Evolutionary conservation across 2,888 invertebrate species (phyloP), one percentile per base, ranked within the genome.

Genomic region (Polymixis flavicincta): DNA sequence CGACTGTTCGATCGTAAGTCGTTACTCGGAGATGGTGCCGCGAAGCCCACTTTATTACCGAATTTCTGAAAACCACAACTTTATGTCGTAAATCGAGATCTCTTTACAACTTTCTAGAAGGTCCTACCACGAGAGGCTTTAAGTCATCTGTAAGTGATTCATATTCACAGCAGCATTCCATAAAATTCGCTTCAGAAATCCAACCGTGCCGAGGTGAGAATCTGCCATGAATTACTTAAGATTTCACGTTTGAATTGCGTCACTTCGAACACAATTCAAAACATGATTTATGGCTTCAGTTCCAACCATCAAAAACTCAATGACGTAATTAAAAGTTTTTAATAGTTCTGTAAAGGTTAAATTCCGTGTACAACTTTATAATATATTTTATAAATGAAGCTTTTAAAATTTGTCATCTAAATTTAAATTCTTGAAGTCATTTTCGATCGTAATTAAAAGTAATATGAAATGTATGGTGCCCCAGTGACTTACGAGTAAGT

Each of bases 21-120:
- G 79, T 87, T 80, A 89, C 86, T 83, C 82, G 74, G 67, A 87
- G 83, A 89, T 82, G 83, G 80, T 83, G 80, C 85, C 81, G 81
- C 85, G 89, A 90, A 91, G 81, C 85, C 82, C 78, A 76, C 77
- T 82, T 84, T 78, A 82, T 76, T 79, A 71, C 83, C 85, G 87
- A 91, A 92, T 87, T 92, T 91, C 90, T 89, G 89, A 83, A 91
- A 91, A 92, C 88, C 88, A 76, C 89, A 84, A 89, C 89, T 90
- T 91, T 92, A 88, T 80, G 89, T 92, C 91, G 90, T 93, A 92
- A 93, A 93, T 91, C 87, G 87, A 85, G 73, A 89, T 92, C 82
- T 91, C 83, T 90, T 93, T 88, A 90, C 85, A 89, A 87, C 88
- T 85, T 87, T 76, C 80, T 68, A 71, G 79, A 68, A 73, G 67